Percentiles rank a stretch among this genome's conserved stretches.
Conservation (phyloP, 2,113 vertebrate genomes). For the Arenaria interpres region DNA sequence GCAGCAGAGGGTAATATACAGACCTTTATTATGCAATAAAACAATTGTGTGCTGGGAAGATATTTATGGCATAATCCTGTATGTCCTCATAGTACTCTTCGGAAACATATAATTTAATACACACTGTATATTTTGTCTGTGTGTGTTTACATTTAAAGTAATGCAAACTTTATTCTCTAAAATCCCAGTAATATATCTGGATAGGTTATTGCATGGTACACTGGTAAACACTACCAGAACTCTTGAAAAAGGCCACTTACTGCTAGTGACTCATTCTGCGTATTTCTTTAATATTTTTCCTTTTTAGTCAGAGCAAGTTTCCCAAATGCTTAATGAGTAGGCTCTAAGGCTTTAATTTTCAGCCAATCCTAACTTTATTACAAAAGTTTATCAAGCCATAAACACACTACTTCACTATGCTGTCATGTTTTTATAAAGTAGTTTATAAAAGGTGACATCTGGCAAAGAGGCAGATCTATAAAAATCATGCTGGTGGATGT, state of each 20-base stretch:
- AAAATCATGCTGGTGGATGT: conserved; percentile 78
- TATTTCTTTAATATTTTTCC: conserved; percentile 48
- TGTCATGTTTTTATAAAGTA: conserved; percentile 81
- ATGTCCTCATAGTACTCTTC: conserved; percentile 46
- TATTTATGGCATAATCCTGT: conserved; percentile 61
- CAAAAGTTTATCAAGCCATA: conserved; percentile 81
- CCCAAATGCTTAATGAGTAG: conserved; percentile 72
- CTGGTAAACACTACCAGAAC: conserved; percentile 36
- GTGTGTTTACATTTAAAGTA: conserved; percentile 59
- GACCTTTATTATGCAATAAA: conserved; percentile 69
- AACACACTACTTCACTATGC: conserved; percentile 67
- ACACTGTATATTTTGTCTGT: conserved; percentile 52
- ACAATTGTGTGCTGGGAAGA: conserved; percentile 56
- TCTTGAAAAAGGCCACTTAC: background rate
- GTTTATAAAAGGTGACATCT: conserved; percentile 85
- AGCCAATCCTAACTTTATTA: conserved; percentile 75
- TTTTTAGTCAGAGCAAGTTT: conserved; percentile 56
- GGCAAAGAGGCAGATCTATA: conserved; percentile 82
- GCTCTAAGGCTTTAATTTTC: conserved; percentile 74
- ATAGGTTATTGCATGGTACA: conserved; percentile 27
- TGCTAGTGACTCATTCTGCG: conserved; percentile 18
- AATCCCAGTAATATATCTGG: conserved; percentile 52
- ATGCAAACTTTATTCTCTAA: conserved; percentile 43
- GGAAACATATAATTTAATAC: conserved; percentile 68
- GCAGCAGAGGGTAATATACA: conserved; percentile 57